Evolutionary conservation across 2,888 invertebrate genomes (phyloP), one percentile per base, ranked within the genome.

Genomic region (Bursaphelenchus okinawaensis): DNA sequence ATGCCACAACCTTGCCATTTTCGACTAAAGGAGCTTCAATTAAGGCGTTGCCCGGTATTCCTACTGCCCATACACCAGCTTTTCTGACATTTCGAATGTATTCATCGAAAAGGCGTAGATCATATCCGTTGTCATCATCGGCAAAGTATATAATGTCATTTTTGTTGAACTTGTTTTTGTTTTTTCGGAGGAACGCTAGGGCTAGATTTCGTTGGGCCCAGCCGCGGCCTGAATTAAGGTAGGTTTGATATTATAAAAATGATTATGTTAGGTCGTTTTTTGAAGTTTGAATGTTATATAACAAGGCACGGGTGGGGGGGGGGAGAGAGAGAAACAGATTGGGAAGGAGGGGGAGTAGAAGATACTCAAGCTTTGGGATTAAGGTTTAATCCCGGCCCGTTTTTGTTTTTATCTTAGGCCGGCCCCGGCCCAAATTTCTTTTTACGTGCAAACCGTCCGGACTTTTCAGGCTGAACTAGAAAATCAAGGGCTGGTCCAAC

Each of bases 51-150:
- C 40, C 40, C 2, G 40, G 40, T 3, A 40, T 40, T 6, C 64
- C 64, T 7, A 64, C 64, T n/a, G 64, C 64, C 66, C 66, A 65
- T 12, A 65, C n/a, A 16, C 66, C 66, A 22, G 67, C 67, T 16
- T 50, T 57, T n/a, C 7, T 22, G 24, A 65, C 66, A 7, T 65
- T 68, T 4, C 68, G 64, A 27, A 65, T 62, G 50, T 65, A 65
- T 12, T 68, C 50, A 23, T 68, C 22, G 67, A 65, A 65, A 12
- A 65, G 7, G 4, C 66, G 55, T 7, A 65, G 22, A 50, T 65
- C 66, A 56, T 67, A 65, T 16, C 57, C 20, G 51, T 65, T 65
- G 58, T 65, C 66, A 40, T 65, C 66, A 29, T 65, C 66, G 24
- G 67, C 67, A 19, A 65, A 65, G 31, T 65, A 65, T 7, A 65